Conservation (phyloP, 1,140 invertebrate species). For the Lordiphosa mommai region DNA sequence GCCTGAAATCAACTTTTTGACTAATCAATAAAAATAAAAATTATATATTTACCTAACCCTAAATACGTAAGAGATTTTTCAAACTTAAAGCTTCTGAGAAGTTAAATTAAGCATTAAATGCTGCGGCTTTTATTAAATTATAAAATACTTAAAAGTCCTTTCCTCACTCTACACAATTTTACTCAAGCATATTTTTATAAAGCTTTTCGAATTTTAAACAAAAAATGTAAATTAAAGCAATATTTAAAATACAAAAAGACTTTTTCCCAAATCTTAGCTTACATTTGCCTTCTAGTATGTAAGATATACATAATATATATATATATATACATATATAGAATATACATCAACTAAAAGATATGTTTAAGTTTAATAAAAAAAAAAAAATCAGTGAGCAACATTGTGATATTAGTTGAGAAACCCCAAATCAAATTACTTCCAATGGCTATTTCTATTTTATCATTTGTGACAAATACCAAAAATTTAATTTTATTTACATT, state of each 20-base stretch:
- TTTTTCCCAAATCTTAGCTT: conserved; percentile 68
- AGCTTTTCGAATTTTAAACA: conserved; percentile 69
- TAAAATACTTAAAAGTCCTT: conserved; percentile 9
- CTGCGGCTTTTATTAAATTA: conserved; percentile 28
- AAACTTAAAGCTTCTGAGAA: conserved; percentile 70
- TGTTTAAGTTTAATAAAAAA: conserved; percentile 15
- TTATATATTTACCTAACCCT: conserved; percentile 61
- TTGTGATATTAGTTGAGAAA: conserved; percentile 76
- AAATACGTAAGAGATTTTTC: conserved; percentile 55
- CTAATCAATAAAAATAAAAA: conserved; percentile 45
- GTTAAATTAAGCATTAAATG: conserved; percentile 70
- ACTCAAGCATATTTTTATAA: conserved; percentile 69
- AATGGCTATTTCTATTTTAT: conserved; percentile 59
- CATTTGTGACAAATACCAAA: conserved; percentile 20
- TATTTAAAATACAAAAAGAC: conserved; percentile 57
- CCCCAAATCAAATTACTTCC: conserved; percentile 74
- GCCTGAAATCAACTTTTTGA: conserved; percentile 66
- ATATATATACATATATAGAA: conserved; percentile 31
- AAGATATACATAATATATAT: conserved; percentile 29
- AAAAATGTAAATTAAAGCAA: conserved; percentile 26
- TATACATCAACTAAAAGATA: conserved; percentile 4
- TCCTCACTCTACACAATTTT: conserved; percentile 31
- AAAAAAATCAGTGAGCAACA: conserved; percentile 66
- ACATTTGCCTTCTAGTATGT: conserved; percentile 65
- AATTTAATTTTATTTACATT: too few species aligned